A percentile compares a stretch with the other conserved stretches of the same genome.
phyloP scores from a whole-genome alignment of 2,797 vertebrate species.

The Amniataba percoides region DNA sequence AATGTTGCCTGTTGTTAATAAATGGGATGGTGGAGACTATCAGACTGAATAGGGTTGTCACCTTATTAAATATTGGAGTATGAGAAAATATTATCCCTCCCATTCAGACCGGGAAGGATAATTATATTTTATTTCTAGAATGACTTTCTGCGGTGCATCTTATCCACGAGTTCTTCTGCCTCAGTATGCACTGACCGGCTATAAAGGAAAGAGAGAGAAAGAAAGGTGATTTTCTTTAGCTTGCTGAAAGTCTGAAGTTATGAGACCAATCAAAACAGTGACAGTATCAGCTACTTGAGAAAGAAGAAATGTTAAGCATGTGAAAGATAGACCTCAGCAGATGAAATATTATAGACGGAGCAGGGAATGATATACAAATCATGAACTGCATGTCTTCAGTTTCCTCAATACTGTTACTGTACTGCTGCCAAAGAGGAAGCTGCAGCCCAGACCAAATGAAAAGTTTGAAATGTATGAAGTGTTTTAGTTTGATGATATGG shows the following conservation, averaged over 20 bases:
- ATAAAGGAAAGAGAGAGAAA: conserved; percentile 4
- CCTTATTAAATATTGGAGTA: conserved; percentile 53
- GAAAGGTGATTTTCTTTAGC: conserved; percentile 2
- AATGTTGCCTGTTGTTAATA: conserved; percentile 64
- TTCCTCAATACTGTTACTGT: conserved; percentile 1
- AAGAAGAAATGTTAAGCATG: background rate
- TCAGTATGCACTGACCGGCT: background rate
- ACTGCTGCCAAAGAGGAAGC: background rate
- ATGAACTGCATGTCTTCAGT: conserved; percentile 4
- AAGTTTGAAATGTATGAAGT: background rate
- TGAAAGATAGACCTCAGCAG: conserved; percentile 15
- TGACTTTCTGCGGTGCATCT: conserved; percentile 41
- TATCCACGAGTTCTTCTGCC: conserved; percentile 7
- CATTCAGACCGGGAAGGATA: conserved; percentile 36
- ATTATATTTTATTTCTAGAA: conserved; percentile 56
- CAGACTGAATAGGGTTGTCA: conserved; percentile 54
- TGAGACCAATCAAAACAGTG: conserved; percentile 34
- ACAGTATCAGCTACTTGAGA: conserved; percentile 38
- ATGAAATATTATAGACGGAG: conserved; percentile 21
- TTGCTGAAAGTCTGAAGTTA: conserved; percentile 39
- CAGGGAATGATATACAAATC: conserved; percentile 17
- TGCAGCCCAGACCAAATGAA: background rate
- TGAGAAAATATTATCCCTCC: conserved; percentile 42
- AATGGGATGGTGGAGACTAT: conserved; percentile 51
- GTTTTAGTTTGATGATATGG: background rate